These are phyloP conservation scores for Tarsius wallacei DNA, from an alignment of 2,797 vertebrate genomes.

Conservation along the genomic window DNA sequence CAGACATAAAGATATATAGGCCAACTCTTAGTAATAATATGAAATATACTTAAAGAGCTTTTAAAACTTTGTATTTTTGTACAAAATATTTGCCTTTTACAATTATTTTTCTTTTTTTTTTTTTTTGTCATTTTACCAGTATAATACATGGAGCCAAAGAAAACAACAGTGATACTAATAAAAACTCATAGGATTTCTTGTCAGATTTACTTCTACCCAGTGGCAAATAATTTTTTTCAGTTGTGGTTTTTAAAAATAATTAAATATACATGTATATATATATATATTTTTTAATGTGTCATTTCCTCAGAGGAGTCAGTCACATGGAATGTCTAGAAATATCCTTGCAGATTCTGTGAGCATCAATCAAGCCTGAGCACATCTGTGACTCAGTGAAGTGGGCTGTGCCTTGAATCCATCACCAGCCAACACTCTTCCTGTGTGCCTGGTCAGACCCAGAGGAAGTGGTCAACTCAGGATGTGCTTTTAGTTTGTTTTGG, in stretches of 20 bases:
- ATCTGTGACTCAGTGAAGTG: constrained; percentile 59
- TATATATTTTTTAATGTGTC: constrained; percentile 69
- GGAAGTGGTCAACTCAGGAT: background rate
- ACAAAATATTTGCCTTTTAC: constrained; percentile 93
- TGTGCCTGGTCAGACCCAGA: background rate
- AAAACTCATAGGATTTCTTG: constrained; percentile 88
- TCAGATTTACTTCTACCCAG: constrained; percentile 87
- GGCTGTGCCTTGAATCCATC: background rate
- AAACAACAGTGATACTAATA: constrained; percentile 90
- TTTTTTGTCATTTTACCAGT: constrained; percentile 89
- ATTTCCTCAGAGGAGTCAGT: constrained; percentile 85
- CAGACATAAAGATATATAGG: constrained; percentile 92
- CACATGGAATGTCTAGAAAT: constrained; percentile 86
- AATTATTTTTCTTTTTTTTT: constrained; percentile 85
- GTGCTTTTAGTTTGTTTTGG: constrained; percentile 27
- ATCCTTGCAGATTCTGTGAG: constrained; percentile 81
- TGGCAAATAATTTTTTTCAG: constrained; percentile 85
- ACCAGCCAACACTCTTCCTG: background rate
- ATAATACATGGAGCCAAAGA: constrained; percentile 92
- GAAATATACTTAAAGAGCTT: constrained; percentile 94
- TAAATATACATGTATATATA: constrained; percentile 67
- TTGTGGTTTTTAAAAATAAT: constrained; percentile 69
- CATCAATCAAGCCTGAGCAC: constrained; percentile 69
- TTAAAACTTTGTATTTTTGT: constrained; percentile 94
- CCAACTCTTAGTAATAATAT: constrained; percentile 91